These are phyloP conservation scores for Patella caerulea DNA, from an alignment of 2,888 invertebrate species.

Conservation along the genomic window DNA sequence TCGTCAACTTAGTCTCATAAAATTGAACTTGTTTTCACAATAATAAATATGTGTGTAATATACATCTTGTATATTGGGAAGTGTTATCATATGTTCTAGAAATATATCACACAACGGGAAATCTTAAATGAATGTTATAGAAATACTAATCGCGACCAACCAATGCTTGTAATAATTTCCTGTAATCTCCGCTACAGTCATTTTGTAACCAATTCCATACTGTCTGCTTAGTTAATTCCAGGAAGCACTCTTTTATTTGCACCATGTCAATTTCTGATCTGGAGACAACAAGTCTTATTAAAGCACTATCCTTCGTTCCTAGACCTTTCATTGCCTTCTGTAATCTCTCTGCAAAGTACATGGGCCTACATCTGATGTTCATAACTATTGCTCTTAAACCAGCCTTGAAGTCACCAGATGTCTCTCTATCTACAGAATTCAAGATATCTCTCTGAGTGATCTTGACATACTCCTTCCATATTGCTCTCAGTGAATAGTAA, in stretches of 20 bases:
- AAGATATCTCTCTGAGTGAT: slow-evolving; percentile 62
- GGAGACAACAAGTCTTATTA: slow-evolving; percentile 62
- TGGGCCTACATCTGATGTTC: slow-evolving; percentile 62
- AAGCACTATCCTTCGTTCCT: slow-evolving; percentile 61
- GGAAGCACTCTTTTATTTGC: slow-evolving; percentile 67
- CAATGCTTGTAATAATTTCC: slow-evolving; percentile 62
- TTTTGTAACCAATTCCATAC: slow-evolving; percentile 65
- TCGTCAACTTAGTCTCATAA: too few species aligned
- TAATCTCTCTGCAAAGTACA: slow-evolving; percentile 65
- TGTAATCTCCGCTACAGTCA: slow-evolving; percentile 68
- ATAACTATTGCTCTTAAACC: slow-evolving; percentile 62
- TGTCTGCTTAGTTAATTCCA: slow-evolving; percentile 64
- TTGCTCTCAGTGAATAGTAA: slow-evolving; percentile 63
- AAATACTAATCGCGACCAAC: slow-evolving; percentile 59
- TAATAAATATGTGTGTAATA: too few species aligned
- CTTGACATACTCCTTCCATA: slow-evolving; percentile 68
- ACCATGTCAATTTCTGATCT: slow-evolving; percentile 70
- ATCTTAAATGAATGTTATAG: neutral
- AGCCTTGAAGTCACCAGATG: slow-evolving; percentile 63
- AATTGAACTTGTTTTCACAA: too few species aligned
- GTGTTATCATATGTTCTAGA: too few species aligned
- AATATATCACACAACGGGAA: too few species aligned
- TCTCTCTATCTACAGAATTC: slow-evolving; percentile 64
- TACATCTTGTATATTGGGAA: too few species aligned
- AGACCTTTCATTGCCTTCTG: slow-evolving; percentile 61